phyloP scores from a whole-genome alignment of 2,113 vertebrate species.

The Jacana jacana region DNA sequence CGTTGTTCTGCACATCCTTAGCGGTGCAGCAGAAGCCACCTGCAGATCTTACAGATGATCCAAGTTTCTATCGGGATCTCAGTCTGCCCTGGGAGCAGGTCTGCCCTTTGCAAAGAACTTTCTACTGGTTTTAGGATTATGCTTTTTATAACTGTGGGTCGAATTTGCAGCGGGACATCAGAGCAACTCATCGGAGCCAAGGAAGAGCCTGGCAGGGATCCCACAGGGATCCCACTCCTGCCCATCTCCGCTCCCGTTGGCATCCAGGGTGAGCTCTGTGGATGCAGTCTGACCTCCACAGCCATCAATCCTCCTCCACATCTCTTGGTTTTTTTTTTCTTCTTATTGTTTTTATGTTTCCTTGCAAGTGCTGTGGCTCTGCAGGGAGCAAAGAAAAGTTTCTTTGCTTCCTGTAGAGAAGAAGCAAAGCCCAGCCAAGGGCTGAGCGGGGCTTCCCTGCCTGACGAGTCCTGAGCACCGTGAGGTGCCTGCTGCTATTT shows the following conservation, averaged over 20 bases:
- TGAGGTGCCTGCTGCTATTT: background rate
- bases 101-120: background rate
- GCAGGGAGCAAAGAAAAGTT: conserved; percentile 3
- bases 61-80: background rate
- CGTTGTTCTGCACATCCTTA: background rate
- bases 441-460: background rate
- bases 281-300: background rate
- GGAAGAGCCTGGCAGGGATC: background rate
- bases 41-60: background rate
- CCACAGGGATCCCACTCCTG: background rate
- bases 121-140: background rate
- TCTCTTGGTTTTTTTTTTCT: background rate
- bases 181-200: background rate
- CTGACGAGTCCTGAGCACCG: accelerated
- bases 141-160: background rate
- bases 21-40: background rate
- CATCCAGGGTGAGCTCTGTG: background rate
- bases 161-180: background rate
- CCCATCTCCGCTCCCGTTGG: background rate
- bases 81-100: background rate
- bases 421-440: background rate
- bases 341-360: background rate
- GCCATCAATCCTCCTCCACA: background rate
- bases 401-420: background rate
- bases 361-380: background rate